These are phyloP conservation scores for Sebastes miniatus DNA, from an alignment of 2,797 vertebrate genomes.

Conservation along the genomic window DNA sequence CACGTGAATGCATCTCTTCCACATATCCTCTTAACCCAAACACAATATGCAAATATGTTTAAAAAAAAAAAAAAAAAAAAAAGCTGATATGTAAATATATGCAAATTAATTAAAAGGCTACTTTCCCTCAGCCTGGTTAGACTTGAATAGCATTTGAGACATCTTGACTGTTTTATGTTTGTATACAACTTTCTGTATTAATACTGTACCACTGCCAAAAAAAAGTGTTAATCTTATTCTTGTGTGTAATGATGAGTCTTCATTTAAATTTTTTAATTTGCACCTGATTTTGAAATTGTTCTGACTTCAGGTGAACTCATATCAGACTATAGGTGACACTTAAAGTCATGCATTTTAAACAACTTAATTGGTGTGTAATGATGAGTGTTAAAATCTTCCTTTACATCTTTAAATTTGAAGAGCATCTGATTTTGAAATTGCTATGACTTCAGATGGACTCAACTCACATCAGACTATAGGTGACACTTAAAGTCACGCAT, in stretches of 20 bases:
- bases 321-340: too few relatives aligned
- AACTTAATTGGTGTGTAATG: too few relatives aligned
- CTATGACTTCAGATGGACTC: too few relatives aligned
- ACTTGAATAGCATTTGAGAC: background rate
- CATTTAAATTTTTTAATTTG: background rate
- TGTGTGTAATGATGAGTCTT: background rate
- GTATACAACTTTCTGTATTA: background rate
- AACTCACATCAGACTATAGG: too few relatives aligned
- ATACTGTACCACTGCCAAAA: background rate
- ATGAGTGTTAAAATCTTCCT: too few relatives aligned
- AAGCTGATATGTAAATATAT: slow-evolving; percentile 47
- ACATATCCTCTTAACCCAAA: background rate
- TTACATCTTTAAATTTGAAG: too few relatives aligned
- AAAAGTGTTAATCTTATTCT: background rate
- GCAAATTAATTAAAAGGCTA: slow-evolving; percentile 33
- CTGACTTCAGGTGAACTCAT: too few relatives aligned
- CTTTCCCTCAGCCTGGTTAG: slow-evolving; percentile 22
- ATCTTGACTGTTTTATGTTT: background rate
- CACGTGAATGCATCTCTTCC: slow-evolving; percentile 35
- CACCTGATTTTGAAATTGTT: background rate
- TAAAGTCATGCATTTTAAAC: too few relatives aligned
- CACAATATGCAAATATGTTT: slow-evolving; percentile 39
- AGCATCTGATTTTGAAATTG: too few relatives aligned
- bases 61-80: background rate
- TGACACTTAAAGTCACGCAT: too few relatives aligned